A percentile compares a stretch with the other conserved stretches of the same genome.
These are phyloP conservation scores for Carapus acus DNA, from an alignment of 2,797 vertebrate species.

Conservation along the genomic window DNA sequence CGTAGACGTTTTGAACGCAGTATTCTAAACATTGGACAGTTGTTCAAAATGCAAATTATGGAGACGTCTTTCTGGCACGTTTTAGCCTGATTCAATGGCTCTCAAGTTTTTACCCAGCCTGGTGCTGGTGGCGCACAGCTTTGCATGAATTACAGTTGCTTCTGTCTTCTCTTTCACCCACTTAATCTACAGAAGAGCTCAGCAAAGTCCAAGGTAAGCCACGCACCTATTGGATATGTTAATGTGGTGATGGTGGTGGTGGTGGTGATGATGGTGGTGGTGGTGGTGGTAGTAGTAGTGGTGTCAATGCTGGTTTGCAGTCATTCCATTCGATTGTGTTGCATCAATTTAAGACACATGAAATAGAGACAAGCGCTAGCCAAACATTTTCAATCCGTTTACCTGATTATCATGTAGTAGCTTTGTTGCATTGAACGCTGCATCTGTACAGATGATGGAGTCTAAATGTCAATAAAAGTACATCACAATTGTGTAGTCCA, in stretches of 20 bases:
- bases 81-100: constrained; percentile 17
- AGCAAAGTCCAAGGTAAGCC: constrained; percentile 76
- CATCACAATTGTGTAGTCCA: no score
- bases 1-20: no score
- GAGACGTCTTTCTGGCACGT: background rate
- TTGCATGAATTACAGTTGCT: constrained; percentile 79
- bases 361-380: constrained; percentile 43
- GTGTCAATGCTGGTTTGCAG: constrained; percentile 14
- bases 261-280: constrained; percentile 55
- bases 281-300: constrained; percentile 15
- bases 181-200: constrained; percentile 71
- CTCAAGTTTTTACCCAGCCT: constrained; percentile 38
- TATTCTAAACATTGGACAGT: no score
- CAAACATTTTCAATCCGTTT: background rate
- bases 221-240: constrained; percentile 55
- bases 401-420: no score
- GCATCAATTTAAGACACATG: constrained; percentile 20
- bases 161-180: constrained; percentile 70
- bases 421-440: no score
- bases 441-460: no score
- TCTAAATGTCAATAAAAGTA: no score
- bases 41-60: no score
- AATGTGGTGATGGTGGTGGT: no score
- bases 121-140: constrained; percentile 58
- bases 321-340: constrained; percentile 26